Evolutionary conservation across 2,113 vertebrate genomes (phyloP).

Genomic region (Hassar affinis): DNA sequence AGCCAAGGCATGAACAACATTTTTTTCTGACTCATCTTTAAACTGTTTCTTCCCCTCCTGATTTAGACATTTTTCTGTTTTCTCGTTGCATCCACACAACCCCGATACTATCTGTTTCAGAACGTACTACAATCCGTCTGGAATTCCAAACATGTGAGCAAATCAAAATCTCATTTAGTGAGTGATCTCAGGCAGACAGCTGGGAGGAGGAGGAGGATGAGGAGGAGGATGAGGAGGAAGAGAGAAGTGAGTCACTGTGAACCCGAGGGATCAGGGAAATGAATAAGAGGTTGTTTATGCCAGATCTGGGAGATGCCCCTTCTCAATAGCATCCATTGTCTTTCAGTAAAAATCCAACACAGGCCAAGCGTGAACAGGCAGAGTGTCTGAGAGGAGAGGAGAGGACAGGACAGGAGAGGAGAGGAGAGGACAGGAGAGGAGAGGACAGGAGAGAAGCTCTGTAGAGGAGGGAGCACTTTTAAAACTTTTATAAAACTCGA

Average conservation of each 20-base stretch:
- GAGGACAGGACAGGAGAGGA: too few species aligned
- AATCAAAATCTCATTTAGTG: conserved; percentile 32
- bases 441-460: background rate
- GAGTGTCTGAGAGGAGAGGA: conserved; percentile 26
- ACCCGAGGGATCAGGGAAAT: background rate
- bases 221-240: background rate
- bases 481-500: conserved; percentile 23
- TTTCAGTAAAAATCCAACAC: conserved; percentile 33
- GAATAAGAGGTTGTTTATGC: conserved; percentile 43
- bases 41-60: background rate
- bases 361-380: conserved; percentile 20
- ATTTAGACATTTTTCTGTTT: background rate
- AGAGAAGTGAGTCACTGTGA: conserved; percentile 17
- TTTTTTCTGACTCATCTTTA: background rate
- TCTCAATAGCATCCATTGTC: conserved; percentile 52
- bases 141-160: conserved; percentile 50
- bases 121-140: conserved; percentile 8
- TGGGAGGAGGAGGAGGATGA: background rate
- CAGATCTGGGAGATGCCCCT: conserved; percentile 23
- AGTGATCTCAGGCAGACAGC: conserved; percentile 33
- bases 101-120: conserved; percentile 8
- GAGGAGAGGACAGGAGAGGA: too few species aligned
- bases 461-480: conserved; percentile 16
- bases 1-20: background rate
- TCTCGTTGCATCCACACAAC: background rate